A percentile compares a stretch with the other conserved stretches of the same genome.
Evolutionary conservation across 2,113 vertebrate species (phyloP).

Genomic region (Muscicapa adusta): DNA sequence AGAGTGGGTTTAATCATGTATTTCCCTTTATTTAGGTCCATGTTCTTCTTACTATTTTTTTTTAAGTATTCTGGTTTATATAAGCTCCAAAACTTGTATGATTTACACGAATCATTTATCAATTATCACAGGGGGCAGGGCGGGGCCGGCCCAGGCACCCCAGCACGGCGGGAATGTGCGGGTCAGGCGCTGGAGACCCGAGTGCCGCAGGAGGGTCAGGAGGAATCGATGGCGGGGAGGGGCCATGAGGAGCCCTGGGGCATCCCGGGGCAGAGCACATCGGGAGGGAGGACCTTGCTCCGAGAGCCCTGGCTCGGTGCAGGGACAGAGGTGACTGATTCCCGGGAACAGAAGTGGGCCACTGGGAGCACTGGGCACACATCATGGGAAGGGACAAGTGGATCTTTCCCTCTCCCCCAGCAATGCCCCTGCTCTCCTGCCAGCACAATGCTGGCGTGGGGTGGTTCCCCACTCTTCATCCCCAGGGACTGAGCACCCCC

Average conservation of each 20-base stretch:
- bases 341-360: too few species aligned
- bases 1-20: too few species aligned
- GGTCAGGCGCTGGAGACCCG: too few species aligned
- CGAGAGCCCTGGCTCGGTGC: neutral
- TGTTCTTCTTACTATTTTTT: too few species aligned
- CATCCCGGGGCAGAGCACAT: accelerated
- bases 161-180: neutral
- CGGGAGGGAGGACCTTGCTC: neutral
- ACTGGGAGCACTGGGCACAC: neutral
- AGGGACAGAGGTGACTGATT: too few species aligned
- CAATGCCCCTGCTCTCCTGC: neutral
- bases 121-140: neutral
- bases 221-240: neutral
- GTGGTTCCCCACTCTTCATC: too few species aligned
- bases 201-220: neutral
- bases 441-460: accelerated
- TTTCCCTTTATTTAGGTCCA: too few species aligned
- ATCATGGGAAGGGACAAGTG: neutral
- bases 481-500: neutral
- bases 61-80: too few species aligned
- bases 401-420: neutral
- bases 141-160: neutral
- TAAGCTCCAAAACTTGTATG: too few species aligned
- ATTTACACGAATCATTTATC: too few species aligned
- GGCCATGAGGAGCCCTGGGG: neutral